Conservation (phyloP, 2,797 vertebrate species). For the Apogon talboti region DNA sequence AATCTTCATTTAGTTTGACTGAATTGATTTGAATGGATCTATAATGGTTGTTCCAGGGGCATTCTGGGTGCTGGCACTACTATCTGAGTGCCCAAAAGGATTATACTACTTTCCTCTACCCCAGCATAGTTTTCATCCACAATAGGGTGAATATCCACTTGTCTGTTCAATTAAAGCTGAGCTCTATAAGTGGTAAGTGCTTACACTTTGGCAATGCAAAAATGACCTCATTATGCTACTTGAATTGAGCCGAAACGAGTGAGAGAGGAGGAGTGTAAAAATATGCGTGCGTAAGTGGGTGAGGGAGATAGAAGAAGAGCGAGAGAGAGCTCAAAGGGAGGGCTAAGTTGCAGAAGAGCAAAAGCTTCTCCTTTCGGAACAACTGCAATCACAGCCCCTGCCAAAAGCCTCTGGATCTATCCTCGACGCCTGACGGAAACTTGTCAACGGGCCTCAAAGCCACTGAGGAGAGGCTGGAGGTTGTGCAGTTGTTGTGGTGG, state of each 20-base stretch:
- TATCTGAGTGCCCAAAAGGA: constrained; percentile 43
- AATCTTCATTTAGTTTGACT: constrained; percentile 44
- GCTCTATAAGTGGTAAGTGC: constrained; percentile 66
- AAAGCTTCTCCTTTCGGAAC: constrained; percentile 66
- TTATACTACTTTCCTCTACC: constrained; percentile 28
- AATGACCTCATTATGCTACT: constrained; percentile 64
- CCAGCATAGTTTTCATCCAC: constrained; percentile 45
- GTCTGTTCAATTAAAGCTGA: constrained; percentile 71
- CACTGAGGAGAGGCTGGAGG: constrained; percentile 40
- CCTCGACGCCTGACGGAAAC: constrained; percentile 61
- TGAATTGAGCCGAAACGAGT: constrained; percentile 52
- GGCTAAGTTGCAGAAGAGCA: constrained; percentile 59
- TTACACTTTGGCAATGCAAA: constrained; percentile 66
- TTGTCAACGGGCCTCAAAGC: constrained; percentile 65
- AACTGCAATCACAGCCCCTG: constrained; percentile 72
- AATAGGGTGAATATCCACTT: constrained; percentile 66
- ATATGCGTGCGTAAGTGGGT: constrained; percentile 23
- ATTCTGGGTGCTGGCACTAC: constrained; percentile 20
- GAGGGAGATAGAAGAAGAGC: constrained; percentile 32
- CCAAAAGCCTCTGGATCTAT: constrained; percentile 65
- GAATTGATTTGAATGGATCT: constrained; percentile 46
- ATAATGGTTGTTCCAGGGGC: constrained; percentile 12
- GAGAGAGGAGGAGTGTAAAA: constrained; percentile 6
- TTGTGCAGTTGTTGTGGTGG: constrained; percentile 13
- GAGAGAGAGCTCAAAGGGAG: constrained; percentile 56